phyloP scores from a whole-genome alignment of 2,797 vertebrate genomes.

The Eidolon dupreanum region DNA sequence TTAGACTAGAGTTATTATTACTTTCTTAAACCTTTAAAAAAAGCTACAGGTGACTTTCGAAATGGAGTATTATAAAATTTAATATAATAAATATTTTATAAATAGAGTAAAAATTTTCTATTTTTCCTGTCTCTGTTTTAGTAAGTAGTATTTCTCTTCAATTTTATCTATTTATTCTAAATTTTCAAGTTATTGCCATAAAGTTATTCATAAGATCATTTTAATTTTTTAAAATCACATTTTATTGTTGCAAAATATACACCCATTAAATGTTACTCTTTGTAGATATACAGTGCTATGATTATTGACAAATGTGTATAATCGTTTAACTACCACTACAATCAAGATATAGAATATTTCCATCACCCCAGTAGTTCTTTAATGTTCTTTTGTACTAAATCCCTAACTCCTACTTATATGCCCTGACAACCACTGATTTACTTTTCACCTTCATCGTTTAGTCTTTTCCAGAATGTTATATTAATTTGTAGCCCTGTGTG shows the following conservation, averaged over 20 bases:
- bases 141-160: not conserved
- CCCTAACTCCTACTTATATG: accelerated
- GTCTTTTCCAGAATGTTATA: not conserved
- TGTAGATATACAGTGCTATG: not conserved
- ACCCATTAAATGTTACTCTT: not conserved
- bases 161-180: not conserved
- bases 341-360: not conserved
- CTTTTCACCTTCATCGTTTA: not conserved
- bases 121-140: not conserved
- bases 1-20: not conserved
- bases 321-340: not conserved
- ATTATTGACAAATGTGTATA: not conserved
- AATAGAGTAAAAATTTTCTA: not conserved
- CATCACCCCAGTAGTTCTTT: not conserved
- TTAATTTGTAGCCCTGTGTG: not conserved
- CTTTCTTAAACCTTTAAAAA: not conserved
- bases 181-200: not conserved
- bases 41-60: not conserved
- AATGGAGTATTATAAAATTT: not conserved
- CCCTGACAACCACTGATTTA: not conserved
- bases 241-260: not conserved
- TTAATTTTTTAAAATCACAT: not conserved
- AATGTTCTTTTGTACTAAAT: not conserved
- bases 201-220: not conserved
- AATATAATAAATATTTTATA: not conserved